Conservation (phyloP, 1,140 invertebrate species). For the Anthonomus grandis region DNA sequence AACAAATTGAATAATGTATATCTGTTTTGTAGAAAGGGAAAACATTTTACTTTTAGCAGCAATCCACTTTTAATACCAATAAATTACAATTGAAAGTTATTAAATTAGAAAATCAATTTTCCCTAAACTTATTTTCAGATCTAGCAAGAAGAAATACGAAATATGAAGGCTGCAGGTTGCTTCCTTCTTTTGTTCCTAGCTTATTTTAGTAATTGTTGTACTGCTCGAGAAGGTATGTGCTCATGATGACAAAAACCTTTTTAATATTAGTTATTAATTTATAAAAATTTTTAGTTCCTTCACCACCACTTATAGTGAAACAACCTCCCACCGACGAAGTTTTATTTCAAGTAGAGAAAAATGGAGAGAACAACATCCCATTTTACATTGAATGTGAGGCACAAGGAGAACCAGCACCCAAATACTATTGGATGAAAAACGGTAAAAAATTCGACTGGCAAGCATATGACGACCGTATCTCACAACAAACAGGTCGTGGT, state of each 20-base stretch:
- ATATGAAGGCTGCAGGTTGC: no score
- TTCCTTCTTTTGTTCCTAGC: conserved; percentile 15
- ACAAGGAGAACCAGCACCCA: conserved; percentile 84
- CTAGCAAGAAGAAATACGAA: conserved; percentile 11
- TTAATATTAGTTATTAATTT: not conserved
- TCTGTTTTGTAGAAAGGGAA: not conserved
- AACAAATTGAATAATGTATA: no score
- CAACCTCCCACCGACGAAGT: conserved; percentile 87
- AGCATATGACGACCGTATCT: conserved; percentile 89
- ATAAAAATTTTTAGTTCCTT: conserved; percentile 62
- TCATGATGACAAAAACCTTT: not conserved
- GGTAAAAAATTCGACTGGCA: conserved; percentile 87
- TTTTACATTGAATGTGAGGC: conserved; percentile 95
- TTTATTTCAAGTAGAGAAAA: conserved; percentile 84
- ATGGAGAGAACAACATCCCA: conserved; percentile 84
- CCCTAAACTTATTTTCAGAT: not conserved
- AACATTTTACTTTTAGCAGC: not conserved
- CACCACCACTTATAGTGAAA: conserved; percentile 83
- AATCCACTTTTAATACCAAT: not conserved
- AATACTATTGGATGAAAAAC: conserved; percentile 95
- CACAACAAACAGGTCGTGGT: conserved; percentile 85
- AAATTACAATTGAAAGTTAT: not conserved
- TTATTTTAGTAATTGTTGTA: conserved; percentile 21
- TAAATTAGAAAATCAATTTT: not conserved
- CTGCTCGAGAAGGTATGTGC: conserved; percentile 18